Evolutionary conservation across 2,797 vertebrate species (phyloP), one percentile per base, ranked within the genome.

Genomic region (Galaxias olidus): DNA sequence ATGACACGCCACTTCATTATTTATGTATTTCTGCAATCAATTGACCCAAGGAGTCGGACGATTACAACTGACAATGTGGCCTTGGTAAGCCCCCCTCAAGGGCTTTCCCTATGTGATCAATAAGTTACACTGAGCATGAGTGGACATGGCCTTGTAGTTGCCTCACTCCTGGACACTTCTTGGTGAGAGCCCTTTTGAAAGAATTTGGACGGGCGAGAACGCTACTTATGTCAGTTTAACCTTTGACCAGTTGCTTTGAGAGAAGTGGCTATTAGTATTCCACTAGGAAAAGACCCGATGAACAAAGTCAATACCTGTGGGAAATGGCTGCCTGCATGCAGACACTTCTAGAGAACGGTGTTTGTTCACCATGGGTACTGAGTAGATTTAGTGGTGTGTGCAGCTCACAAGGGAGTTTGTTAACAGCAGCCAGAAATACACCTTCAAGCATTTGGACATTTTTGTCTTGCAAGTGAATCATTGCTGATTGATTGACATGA

Each of bases 21-120:
- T 86, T 86, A 88, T 90, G 81, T 73, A 80, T 91, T 84, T 88
- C 76, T 83, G 81, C 88, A 78, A 88, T 90, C 84, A 85, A 84
- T 88, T 75, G 66, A 61, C 63, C 75, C 50, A 67, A 74, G 63
- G 59, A 75, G 69, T 73, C 46, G 11, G 56, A 45, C 62, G 70
- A 54, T 68, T 69, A 62, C 59, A 59, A 50, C 50, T 20, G 52
- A 53, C 52, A 54, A 65, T 19, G 67, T 76, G 56, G 50, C 64
- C 59, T 69, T 46, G 12, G 19, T 8, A n/a, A 65, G 61, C 63
- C 71, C 18, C 49, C 41, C 60, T 15, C 53, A 44, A 15, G 12
- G 40, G 60, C 50, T 41, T 47, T 48, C 20, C 10, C 19, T 50
- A 9, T n/a, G 60, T 59, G 75, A 78, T 87, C 71, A 1, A 81